phyloP scores from a whole-genome alignment of 1,140 invertebrate species.

The Danaus melanippus region DNA sequence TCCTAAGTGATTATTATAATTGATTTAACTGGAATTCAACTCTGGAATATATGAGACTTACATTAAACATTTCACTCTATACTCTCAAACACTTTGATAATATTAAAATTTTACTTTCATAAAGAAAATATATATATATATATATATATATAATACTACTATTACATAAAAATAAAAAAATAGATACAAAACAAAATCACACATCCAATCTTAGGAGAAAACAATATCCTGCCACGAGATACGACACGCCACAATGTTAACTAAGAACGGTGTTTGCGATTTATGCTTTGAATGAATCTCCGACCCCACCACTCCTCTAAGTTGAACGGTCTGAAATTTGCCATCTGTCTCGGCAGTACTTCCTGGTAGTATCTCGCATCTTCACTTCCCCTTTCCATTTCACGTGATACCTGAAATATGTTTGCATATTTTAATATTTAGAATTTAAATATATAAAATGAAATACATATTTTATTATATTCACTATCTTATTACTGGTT shows the following conservation, averaged over 20 bases:
- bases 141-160: too few relatives aligned
- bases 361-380: constrained; percentile 61
- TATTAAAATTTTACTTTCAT: too few relatives aligned
- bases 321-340: constrained; percentile 66
- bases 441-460: not conserved
- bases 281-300: constrained; percentile 54
- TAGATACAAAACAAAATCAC: too few relatives aligned
- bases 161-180: too few relatives aligned
- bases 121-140: too few relatives aligned
- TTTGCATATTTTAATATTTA: not conserved
- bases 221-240: too few relatives aligned
- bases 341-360: constrained; percentile 44
- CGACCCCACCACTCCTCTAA: constrained; percentile 63
- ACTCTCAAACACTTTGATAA: too few relatives aligned
- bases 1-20: too few relatives aligned
- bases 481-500: not conserved
- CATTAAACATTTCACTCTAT: too few relatives aligned
- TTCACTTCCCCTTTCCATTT: constrained; percentile 56
- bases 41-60: too few relatives aligned
- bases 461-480: not conserved
- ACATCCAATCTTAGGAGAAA: too few relatives aligned
- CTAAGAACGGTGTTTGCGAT: constrained; percentile 66
- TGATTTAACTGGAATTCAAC: too few relatives aligned
- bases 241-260: constrained; percentile 25
- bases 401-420: constrained; percentile 55